Percentiles rank a stretch among this genome's conserved stretches.
phyloP scores from a whole-genome alignment of 2,113 vertebrate species.

The Zosterops borbonicus region DNA sequence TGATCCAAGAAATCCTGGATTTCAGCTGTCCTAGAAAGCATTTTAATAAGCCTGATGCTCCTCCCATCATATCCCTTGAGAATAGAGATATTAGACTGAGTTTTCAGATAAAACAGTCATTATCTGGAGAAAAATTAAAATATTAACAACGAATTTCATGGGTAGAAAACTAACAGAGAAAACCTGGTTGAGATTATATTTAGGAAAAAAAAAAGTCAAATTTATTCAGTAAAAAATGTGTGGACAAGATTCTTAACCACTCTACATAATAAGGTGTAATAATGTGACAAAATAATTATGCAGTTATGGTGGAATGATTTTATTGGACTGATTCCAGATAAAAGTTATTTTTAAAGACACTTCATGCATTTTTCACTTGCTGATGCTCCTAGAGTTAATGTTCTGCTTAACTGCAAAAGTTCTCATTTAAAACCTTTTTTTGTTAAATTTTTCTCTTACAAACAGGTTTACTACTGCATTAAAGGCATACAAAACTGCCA shows the following conservation, averaged over 20 bases:
- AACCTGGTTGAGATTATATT: background rate
- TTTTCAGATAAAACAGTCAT: background rate
- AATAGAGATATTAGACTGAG: background rate
- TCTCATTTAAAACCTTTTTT: background rate
- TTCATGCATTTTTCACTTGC: background rate
- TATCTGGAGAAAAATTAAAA: background rate
- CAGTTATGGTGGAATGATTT: background rate
- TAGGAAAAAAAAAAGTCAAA: background rate
- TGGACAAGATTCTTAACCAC: background rate
- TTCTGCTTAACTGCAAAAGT: background rate
- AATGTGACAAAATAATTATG: background rate
- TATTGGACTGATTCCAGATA: background rate
- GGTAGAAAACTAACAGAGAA: background rate
- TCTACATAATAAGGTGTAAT: background rate
- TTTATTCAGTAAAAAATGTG: background rate
- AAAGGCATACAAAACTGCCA: background rate
- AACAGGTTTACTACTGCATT: background rate
- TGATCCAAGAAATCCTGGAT: background rate
- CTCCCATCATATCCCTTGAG: background rate
- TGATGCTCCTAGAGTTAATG: background rate
- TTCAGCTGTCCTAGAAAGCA: background rate
- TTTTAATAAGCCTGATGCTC: background rate
- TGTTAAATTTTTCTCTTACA: background rate
- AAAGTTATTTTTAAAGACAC: background rate
- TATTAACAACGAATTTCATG: background rate